Conservation (phyloP, 2,113 vertebrate species). For the Chauna torquata region DNA sequence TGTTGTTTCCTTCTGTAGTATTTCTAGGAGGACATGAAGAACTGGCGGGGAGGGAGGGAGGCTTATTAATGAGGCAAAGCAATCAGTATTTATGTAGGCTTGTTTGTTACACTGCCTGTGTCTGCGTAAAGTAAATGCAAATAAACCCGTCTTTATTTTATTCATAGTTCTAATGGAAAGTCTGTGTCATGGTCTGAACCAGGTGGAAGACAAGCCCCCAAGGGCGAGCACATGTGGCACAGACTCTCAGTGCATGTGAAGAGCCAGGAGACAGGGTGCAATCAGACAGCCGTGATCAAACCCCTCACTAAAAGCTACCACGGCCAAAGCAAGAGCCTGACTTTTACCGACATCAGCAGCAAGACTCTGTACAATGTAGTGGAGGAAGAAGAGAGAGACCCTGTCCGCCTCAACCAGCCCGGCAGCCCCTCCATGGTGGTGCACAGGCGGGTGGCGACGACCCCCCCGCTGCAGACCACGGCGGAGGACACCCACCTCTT, state of each 20-base stretch:
- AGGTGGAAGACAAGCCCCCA: constrained; percentile 96
- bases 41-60: not conserved
- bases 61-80: not conserved
- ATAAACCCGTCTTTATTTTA: constrained; percentile 91
- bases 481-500: constrained; percentile 74
- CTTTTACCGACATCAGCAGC: constrained; percentile 84
- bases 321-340: constrained; percentile 85
- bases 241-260: constrained; percentile 99
- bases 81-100: not conserved
- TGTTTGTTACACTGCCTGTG: constrained; percentile 23
- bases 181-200: constrained; percentile 99
- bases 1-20: not conserved
- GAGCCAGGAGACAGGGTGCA: constrained; percentile 93
- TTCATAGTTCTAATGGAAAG: constrained; percentile 99
- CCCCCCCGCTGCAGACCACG: constrained; percentile 65
- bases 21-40: not conserved
- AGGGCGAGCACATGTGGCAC: constrained; percentile 95
- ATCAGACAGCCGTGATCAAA: constrained; percentile 99
- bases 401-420: constrained; percentile 78
- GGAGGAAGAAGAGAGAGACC: constrained; percentile 82
- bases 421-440: constrained; percentile 81
- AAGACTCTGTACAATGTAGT: constrained; percentile 88
- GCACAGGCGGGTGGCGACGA: constrained; percentile 69
- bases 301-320: constrained; percentile 97
- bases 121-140: constrained; percentile 63